A percentile compares a stretch with the other conserved stretches of the same genome.
Evolutionary conservation across 2,113 vertebrate genomes (phyloP).

Genomic region (Oncorhynchus kisutch): DNA sequence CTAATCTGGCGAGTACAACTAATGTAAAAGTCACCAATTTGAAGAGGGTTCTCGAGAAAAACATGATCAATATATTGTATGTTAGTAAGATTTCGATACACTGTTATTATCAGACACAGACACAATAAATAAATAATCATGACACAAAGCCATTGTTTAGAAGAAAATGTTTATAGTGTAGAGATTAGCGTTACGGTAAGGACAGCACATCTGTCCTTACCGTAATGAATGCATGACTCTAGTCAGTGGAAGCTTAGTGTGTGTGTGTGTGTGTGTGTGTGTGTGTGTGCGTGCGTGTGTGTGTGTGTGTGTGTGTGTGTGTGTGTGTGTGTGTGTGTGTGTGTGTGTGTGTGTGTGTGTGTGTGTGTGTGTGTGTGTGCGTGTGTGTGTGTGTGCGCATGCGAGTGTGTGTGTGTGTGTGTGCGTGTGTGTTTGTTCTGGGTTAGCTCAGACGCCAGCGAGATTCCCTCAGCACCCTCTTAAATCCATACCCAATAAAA

Average conservation of each 20-base stretch:
- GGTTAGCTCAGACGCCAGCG: slow-evolving; percentile 56
- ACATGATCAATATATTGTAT: background rate
- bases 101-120: background rate
- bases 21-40: no score
- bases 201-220: background rate
- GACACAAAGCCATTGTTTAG: background rate
- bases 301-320: background rate
- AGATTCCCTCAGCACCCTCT: slow-evolving; percentile 73
- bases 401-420: slow-evolving; percentile 2
- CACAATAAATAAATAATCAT: background rate
- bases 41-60: no score
- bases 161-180: background rate
- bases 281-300: slow-evolving; percentile 16
- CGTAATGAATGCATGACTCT: background rate
- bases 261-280: background rate
- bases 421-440: slow-evolving; percentile 37
- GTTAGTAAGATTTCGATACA: background rate
- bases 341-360: background rate
- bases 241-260: background rate
- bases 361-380: slow-evolving; percentile 16
- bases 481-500: slow-evolving; percentile 82
- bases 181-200: background rate
- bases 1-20: no score
- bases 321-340: slow-evolving; percentile 14
- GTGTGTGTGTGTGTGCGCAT: background rate